Evolutionary conservation across 2,888 invertebrate species (phyloP), one percentile per base, ranked within the genome.

Genomic region (Choristoneura rosaceana): DNA sequence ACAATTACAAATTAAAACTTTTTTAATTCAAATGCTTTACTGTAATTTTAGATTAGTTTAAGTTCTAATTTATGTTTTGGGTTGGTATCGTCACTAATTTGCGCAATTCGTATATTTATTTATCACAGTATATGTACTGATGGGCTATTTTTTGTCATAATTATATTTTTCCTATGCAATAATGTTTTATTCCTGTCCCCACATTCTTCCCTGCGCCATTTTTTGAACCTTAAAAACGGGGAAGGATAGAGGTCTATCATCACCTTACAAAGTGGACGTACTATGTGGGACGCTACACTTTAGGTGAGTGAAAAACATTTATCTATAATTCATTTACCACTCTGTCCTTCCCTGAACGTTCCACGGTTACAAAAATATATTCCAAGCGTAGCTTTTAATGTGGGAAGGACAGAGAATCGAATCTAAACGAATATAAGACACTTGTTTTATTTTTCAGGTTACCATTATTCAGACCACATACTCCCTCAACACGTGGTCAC

Each of bases 341-440:
- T 95, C 95, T 95, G 95, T 95, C 95, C 95, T 95, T 95, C 95
- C 95, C 95, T 94, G 94, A 89, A 89, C 78, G 45, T 63, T 87
- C 82, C 80, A 83, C 81, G 83, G 75, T 77, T 47, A 66, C 50
- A 45, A 70, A 75, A 58, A 69, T 25, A 75, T 73, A 69, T 77
- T 78, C 73, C 73, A 73, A 75, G 64, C 41, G 70, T 70, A 47
- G 74, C 76, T 55, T 55, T 77, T 81, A 82, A 87, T 79, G 90
- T 92, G 89, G 95, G 95, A 84, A 93, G 94, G 94, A 92, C 93
- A 93, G 93, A 91, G 88, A 74, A 76, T 68, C 47, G 70, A 71
- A 61, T 47, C 76, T 74, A 75, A 65, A 66, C 69, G 64, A 60
- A 47, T 78, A 70, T 79, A 76, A 61, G 43, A 70, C 75, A 71